Evolutionary conservation across 2,797 vertebrate genomes (phyloP).

Genomic region (Halcyon badia): DNA sequence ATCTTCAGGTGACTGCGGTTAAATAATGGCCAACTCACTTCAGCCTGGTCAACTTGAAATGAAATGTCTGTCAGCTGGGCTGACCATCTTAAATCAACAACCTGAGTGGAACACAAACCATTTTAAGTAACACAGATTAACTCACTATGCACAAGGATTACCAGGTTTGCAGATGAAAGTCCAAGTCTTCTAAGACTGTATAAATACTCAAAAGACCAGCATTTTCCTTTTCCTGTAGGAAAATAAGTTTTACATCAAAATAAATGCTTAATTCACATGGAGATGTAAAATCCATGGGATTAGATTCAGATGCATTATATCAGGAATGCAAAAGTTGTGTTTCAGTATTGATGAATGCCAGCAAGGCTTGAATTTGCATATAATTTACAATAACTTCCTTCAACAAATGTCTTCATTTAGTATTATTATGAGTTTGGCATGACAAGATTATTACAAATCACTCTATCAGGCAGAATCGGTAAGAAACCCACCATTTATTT

Average conservation of each 20-base stretch:
- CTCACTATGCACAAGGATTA: not conserved
- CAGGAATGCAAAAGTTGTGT: constrained; percentile 66
- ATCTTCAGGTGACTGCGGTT: not conserved
- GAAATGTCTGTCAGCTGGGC: not conserved
- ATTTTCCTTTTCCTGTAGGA: not conserved
- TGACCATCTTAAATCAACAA: not conserved
- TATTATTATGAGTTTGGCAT: constrained; percentile 76
- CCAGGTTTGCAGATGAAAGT: not conserved
- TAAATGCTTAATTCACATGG: constrained; percentile 53
- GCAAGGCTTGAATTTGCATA: constrained; percentile 77
- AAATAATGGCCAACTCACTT: not conserved
- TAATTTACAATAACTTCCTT: constrained; percentile 80
- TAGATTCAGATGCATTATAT: constrained; percentile 63
- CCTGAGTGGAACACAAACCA: not conserved
- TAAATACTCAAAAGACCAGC: not conserved
- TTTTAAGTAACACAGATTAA: not conserved
- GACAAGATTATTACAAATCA: constrained; percentile 81
- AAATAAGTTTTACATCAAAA: constrained; percentile 51
- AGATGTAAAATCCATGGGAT: constrained; percentile 61
- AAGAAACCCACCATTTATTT: constrained; percentile 55
- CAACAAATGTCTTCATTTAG: constrained; percentile 81
- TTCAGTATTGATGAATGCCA: constrained; percentile 80
- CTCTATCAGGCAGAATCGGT: constrained; percentile 65
- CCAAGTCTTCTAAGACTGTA: not conserved
- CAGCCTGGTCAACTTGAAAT: not conserved